Base-by-base conservation (phyloP, 2,797 vertebrate species). In the Geotrypetes seraphini region DNA sequence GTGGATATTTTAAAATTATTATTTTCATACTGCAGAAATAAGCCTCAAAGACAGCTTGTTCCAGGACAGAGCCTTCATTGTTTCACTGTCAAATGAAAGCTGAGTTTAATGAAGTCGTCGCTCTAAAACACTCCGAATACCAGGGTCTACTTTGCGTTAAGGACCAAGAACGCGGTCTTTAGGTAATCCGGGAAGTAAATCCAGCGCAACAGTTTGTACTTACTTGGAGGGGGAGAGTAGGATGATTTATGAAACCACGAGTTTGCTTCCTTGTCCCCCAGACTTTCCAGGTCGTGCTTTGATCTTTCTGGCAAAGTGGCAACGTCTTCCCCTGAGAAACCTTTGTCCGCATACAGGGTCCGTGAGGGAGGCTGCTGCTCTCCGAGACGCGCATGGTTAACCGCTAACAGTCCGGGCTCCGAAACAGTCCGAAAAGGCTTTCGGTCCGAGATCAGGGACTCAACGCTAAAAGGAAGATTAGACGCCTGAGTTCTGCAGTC, bases 391-490 rank as follows among this genome's bases (percentile, higher is more conserved):
- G 13, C 50, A 19, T 13, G n/a, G n/a, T n/a, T n/a, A n/a, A n/a
- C n/a, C n/a, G n/a, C n/a, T n/a, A n/a, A n/a, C n/a, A 63, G 33
- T 4, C 45, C 48, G 4, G 61, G 21, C 29, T 74, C 75, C 1
- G 58, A 19, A 22, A 40, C 37, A 28, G 57, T 75, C 46, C 66
- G 64, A 29, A 51, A 39, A 5, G 56, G 51, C 15, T 63, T 61
- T 52, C 65, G 59, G 57, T 83, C 73, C 2, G 83, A 74, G 45
- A 89, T 87, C 36, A 31, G 37, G 7, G 87, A 83, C 12, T 89
- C 83, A 42, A 91, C 87, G 18, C 88, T 87, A 59, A 89, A 89
- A 13, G 86, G 72, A 33, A 90, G 66, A 14, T n/a, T n/a, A 24
- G 34, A 39, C 23, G 51, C 53, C 55, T 71, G 83, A 32, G 8